phyloP scores from a whole-genome alignment of 1,140 invertebrate genomes.

The Drosophila sp. region DNA sequence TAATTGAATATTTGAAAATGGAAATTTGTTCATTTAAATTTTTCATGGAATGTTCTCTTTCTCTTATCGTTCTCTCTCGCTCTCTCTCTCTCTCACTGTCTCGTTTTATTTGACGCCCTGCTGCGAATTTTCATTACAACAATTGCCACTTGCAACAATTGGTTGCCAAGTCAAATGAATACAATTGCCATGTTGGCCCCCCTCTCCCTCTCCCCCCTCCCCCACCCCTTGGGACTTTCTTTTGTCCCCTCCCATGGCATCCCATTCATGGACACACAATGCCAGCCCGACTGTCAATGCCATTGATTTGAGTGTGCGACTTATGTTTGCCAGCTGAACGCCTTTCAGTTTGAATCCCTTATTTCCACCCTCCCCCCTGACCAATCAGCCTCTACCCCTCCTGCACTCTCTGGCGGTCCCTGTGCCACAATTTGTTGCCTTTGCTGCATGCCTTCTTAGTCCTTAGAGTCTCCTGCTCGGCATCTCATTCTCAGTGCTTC shows the following conservation, averaged over 20 bases:
- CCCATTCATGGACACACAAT: conserved; percentile 53
- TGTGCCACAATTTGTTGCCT: background rate
- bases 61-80: conserved; percentile 14
- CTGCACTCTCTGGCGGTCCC: background rate
- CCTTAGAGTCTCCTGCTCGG: conserved; percentile 4
- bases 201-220: background rate
- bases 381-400: background rate
- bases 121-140: conserved; percentile 71
- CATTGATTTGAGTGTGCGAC: conserved; percentile 79
- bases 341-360: conserved; percentile 51
- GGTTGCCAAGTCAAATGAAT: conserved; percentile 79
- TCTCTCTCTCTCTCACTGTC: conserved; percentile 2
- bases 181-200: conserved; percentile 59
- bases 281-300: conserved; percentile 70
- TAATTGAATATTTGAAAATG: conserved; percentile 37
- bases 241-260: conserved; percentile 16
- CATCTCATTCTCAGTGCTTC: conserved; percentile 26
- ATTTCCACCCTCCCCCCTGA: background rate
- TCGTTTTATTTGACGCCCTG: conserved; percentile 55
- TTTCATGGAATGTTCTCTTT: conserved; percentile 33
- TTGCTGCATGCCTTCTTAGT: conserved; percentile 21
- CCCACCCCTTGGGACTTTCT: conserved; percentile 23
- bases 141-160: conserved; percentile 67
- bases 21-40: conserved; percentile 37
- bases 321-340: conserved; percentile 78